Conservation (phyloP, 2,797 vertebrate species). For the Neosilurus mollespiculum region DNA sequence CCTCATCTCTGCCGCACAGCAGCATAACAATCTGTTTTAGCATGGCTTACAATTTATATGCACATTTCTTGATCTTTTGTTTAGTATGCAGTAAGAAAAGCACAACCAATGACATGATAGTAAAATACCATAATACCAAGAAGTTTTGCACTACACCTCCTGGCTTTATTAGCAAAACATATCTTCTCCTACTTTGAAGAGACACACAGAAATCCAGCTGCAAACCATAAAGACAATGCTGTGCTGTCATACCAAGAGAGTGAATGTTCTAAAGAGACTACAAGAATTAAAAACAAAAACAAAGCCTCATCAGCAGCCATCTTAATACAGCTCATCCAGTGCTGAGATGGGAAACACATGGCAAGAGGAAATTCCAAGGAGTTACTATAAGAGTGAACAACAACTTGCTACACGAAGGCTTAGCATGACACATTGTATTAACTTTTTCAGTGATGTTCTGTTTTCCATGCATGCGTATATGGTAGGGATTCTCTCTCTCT, state of each 20-base stretch:
- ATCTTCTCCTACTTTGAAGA: background rate
- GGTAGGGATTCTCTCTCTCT: background rate
- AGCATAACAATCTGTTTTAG: no score
- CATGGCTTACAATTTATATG: no score
- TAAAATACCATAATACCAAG: background rate
- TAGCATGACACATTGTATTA: background rate
- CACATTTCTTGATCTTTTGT: no score
- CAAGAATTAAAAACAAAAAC: conserved; percentile 28
- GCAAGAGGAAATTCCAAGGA: background rate
- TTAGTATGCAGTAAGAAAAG: background rate
- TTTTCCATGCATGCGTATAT: background rate
- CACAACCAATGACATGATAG: background rate
- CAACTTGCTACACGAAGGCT: background rate
- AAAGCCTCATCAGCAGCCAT: conserved; percentile 7
- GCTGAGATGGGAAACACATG: conserved; percentile 15
- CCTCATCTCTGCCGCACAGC: no score
- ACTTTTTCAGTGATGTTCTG: background rate
- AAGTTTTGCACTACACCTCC: background rate
- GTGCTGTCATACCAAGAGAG: background rate
- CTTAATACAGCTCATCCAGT: background rate
- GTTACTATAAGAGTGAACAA: conserved; percentile 11
- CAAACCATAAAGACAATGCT: background rate
- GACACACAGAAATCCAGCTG: conserved; percentile 1
- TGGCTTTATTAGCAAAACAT: background rate
- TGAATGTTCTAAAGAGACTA: background rate